phyloP scores from a whole-genome alignment of 2,113 vertebrate species.

The Actinemys pallida region DNA sequence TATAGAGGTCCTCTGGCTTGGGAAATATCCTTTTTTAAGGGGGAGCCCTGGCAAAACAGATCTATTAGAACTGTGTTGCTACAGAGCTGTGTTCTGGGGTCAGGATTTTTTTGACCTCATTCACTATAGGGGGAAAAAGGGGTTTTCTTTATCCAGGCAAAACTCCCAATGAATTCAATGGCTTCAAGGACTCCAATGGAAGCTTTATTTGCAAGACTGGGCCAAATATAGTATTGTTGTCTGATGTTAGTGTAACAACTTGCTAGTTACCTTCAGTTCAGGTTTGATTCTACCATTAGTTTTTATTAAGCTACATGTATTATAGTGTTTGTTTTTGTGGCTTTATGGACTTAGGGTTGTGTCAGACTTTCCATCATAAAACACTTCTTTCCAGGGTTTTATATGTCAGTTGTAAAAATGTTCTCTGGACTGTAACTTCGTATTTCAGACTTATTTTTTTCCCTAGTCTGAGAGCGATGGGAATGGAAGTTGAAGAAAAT shows the following conservation, averaged over 20 bases:
- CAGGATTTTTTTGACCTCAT: fast-evolving
- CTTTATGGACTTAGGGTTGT: not conserved
- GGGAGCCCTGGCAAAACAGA: fast-evolving
- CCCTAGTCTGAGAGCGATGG: fast-evolving
- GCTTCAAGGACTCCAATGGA: not conserved
- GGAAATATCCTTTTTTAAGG: not conserved
- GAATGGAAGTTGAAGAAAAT: not conserved
- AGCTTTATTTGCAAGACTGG: not conserved
- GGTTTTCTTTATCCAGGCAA: not conserved
- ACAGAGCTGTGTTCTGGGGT: fast-evolving
- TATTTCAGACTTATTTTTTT: not conserved
- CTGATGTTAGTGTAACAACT: not conserved
- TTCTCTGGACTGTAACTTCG: not conserved
- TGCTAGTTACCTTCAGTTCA: not conserved
- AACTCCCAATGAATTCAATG: fast-evolving
- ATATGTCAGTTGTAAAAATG: not conserved
- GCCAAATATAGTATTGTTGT: not conserved
- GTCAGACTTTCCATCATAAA: not conserved
- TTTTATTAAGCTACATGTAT: not conserved
- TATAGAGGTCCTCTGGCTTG: fast-evolving
- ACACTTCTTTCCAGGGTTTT: not conserved
- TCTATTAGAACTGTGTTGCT: not conserved
- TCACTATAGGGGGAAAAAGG: fast-evolving
- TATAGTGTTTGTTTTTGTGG: not conserved
- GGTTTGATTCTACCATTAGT: not conserved